These are phyloP conservation scores for Rhagologus leucostigma DNA, from an alignment of 2,113 vertebrate genomes.

Conservation along the genomic window DNA sequence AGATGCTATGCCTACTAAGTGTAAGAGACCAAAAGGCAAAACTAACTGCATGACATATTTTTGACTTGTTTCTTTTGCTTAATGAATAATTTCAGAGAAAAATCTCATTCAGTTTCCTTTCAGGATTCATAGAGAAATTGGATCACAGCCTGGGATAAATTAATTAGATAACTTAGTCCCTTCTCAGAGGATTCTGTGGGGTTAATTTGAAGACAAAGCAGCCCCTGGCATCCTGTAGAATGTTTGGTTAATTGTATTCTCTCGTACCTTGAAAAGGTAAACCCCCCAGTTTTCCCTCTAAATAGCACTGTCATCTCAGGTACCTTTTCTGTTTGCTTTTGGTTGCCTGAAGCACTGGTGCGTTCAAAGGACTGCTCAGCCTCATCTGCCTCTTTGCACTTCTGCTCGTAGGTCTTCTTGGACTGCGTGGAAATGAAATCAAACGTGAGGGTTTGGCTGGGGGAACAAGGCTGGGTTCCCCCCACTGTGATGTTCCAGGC, in stretches of 20 bases:
- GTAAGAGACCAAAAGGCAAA: not conserved
- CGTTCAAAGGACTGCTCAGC: constrained; percentile 80
- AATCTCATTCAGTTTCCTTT: not conserved
- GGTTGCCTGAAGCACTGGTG: constrained; percentile 70
- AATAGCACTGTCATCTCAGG: not conserved
- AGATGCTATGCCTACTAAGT: not conserved
- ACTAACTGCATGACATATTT: not conserved
- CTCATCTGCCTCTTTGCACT: constrained; percentile 87
- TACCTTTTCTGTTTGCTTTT: constrained; percentile 92
- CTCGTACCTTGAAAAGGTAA: not conserved
- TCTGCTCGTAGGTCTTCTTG: constrained; percentile 88
- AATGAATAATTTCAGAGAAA: not conserved
- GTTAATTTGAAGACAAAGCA: not conserved
- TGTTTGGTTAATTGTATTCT: not conserved
- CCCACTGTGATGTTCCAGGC: not conserved
- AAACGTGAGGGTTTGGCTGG: not conserved
- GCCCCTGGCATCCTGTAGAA: not conserved
- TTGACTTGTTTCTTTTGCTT: not conserved
- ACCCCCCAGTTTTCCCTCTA: not conserved
- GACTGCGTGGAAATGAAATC: constrained; percentile 69
- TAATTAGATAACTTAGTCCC: not conserved
- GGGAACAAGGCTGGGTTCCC: not conserved
- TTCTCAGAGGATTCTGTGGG: not conserved
- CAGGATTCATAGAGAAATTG: not conserved
- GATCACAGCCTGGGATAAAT: not conserved